These are phyloP conservation scores for Thalassoma bifasciatum DNA, from an alignment of 2,113 vertebrate genomes.

Conservation along the genomic window DNA sequence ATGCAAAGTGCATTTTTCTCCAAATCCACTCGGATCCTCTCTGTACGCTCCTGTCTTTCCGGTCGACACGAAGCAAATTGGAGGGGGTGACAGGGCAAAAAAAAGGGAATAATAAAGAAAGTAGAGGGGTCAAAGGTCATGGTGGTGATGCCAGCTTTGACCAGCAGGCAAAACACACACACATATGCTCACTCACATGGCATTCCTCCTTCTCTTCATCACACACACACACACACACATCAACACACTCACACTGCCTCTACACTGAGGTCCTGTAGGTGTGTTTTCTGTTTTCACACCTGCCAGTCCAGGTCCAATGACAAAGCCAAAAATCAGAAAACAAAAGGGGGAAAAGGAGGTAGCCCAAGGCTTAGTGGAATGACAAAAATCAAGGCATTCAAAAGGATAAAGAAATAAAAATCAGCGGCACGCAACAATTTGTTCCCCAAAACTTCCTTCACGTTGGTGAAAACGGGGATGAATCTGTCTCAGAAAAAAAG, in stretches of 20 bases:
- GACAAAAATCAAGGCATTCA: constrained; percentile 79
- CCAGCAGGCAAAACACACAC: constrained; percentile 46
- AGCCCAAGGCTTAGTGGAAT: constrained; percentile 94
- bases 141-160: constrained; percentile 71
- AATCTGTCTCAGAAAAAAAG: constrained; percentile 69
- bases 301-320: constrained; percentile 75
- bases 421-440: constrained; percentile 67
- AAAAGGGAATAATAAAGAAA: background rate
- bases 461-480: constrained; percentile 61
- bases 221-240: background rate
- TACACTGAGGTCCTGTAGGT: constrained; percentile 73
- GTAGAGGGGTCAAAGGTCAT: constrained; percentile 62
- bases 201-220: constrained; percentile 36
- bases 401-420: constrained; percentile 53
- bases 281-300: constrained; percentile 66
- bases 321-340: constrained; percentile 68
- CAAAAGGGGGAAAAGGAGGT: constrained; percentile 82
- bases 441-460: constrained; percentile 67
- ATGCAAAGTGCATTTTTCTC: constrained; percentile 90
- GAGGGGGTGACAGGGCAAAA: constrained; percentile 58
- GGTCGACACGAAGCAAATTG: constrained; percentile 71
- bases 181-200: constrained; percentile 30
- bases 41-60: constrained; percentile 35
- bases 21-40: constrained; percentile 65
- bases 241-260: constrained; percentile 51